Conservation (phyloP, 2,113 vertebrate species). For the Chiloscyllium plagiosum region DNA sequence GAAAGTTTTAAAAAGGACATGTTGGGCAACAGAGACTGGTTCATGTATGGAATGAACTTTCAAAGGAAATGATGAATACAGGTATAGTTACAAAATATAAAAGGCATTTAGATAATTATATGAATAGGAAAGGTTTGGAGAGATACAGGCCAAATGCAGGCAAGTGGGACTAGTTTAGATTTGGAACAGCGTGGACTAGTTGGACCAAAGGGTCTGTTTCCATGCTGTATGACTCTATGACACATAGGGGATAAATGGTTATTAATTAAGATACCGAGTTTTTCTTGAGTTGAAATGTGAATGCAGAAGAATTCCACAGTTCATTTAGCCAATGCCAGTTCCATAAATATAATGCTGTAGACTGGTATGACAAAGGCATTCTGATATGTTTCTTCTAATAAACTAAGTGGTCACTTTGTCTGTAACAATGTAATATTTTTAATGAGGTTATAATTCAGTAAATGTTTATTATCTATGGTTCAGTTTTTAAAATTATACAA, state of each 20-base stretch:
- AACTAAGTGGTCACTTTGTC: neutral
- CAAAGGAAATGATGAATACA: too few species aligned
- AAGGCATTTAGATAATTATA: too few species aligned
- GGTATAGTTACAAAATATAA: too few species aligned
- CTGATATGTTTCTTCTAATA: neutral
- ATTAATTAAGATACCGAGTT: neutral
- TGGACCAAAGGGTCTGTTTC: too few species aligned
- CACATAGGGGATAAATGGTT: neutral
- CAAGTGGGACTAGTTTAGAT: too few species aligned
- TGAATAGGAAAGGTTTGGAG: too few species aligned
- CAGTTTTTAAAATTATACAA: neutral
- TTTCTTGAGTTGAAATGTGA: neutral
- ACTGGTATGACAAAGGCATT: neutral
- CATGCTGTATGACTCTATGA: too few species aligned
- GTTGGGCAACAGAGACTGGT: too few species aligned
- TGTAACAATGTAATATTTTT: neutral
- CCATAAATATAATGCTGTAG: neutral
- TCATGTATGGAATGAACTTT: too few species aligned
- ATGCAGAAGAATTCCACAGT: neutral
- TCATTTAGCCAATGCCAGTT: neutral
- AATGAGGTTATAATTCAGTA: neutral
- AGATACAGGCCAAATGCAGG: too few species aligned
- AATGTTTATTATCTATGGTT: neutral
- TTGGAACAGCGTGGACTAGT: too few species aligned
- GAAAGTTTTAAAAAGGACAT: too few species aligned